Conservation (phyloP, 1,140 invertebrate species). For the Marisa cornuarietis region DNA sequence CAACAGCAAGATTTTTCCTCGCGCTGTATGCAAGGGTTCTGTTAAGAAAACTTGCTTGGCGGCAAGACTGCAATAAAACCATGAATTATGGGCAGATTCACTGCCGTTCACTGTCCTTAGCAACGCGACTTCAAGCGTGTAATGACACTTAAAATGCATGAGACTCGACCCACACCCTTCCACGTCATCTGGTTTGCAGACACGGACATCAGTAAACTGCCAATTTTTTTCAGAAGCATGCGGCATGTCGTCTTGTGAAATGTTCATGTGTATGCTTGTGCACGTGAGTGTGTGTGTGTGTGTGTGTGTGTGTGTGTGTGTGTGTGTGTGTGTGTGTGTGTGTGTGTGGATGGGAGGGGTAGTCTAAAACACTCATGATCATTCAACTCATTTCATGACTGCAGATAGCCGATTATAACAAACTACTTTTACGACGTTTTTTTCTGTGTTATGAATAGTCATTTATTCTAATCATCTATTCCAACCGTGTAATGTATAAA, state of each 20-base stretch:
- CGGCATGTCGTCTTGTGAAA: neutral
- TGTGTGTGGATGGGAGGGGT: too few species aligned
- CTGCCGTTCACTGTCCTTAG: neutral
- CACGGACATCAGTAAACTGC: neutral
- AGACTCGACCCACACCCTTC: neutral
- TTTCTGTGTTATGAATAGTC: neutral
- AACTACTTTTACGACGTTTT: neutral
- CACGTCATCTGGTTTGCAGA: neutral
- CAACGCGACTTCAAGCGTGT: neutral
- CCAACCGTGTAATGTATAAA: too few species aligned
- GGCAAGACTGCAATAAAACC: neutral
- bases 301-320: constrained; percentile 3
- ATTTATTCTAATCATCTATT: too few species aligned
- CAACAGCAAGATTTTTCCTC: too few species aligned
- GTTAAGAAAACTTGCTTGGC: neutral
- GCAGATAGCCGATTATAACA: neutral
- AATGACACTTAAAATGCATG: neutral
- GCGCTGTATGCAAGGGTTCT: neutral
- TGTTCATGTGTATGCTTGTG: neutral
- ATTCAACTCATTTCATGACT: neutral
- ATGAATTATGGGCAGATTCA: neutral
- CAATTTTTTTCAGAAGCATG: too few species aligned
- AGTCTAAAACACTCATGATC: neutral
- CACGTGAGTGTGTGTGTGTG: constrained; percentile 1
- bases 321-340: too few species aligned